Conservation (phyloP, 2,113 vertebrate species). For the Odontesthes bonariensis region DNA sequence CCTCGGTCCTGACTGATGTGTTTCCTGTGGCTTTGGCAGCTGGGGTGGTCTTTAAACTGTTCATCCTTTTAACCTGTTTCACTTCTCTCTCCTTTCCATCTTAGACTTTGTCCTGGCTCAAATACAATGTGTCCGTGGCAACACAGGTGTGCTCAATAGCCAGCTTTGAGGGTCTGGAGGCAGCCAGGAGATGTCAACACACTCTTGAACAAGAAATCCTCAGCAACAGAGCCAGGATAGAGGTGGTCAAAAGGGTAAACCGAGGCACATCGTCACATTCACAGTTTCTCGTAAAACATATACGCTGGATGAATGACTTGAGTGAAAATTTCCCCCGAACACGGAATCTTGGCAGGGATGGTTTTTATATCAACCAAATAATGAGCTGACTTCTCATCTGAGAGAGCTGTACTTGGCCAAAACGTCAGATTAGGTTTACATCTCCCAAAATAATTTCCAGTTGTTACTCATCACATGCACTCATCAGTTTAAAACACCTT, state of each 20-base stretch:
- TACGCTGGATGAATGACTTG: constrained; percentile 9
- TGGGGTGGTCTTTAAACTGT: not conserved
- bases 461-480: constrained; percentile 37
- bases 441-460: constrained; percentile 35
- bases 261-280: constrained; percentile 30
- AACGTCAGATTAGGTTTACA: constrained; percentile 24
- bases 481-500: constrained; percentile 30
- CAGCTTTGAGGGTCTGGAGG: constrained; percentile 63
- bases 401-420: constrained; percentile 3
- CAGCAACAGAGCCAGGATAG: constrained; percentile 71
- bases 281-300: constrained; percentile 33
- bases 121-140: constrained; percentile 69
- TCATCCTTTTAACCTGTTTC: constrained; percentile 1
- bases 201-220: constrained; percentile 80
- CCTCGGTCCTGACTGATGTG: not conserved
- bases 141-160: constrained; percentile 64
- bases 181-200: constrained; percentile 69
- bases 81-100: not conserved
- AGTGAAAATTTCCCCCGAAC: constrained; percentile 17
- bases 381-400: constrained; percentile 34
- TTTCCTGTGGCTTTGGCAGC: constrained; percentile 16
- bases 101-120: constrained; percentile 84
- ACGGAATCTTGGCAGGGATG: constrained; percentile 27
- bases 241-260: constrained; percentile 80
- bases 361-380: constrained; percentile 43